Conservation (phyloP, 2,113 vertebrate species). For the Pan troglodytes region NHGRI_mPanTro3-v2.1_pri NC_072411.2:56704001-56704500, state of each 20-base stretch:
- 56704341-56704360: background rate
- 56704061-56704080: background rate
- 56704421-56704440: background rate
- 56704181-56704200: background rate
- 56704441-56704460: background rate
- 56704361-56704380: background rate
- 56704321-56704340: background rate
- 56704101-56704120: background rate
- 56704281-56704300: background rate
- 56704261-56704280: background rate
- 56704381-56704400: constrained; percentile 6
- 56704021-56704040: background rate
- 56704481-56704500: background rate
- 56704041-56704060: background rate
- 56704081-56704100: background rate
- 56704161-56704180: background rate
- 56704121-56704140: background rate
- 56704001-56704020: background rate
- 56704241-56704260: background rate
- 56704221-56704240: background rate
- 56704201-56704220: background rate
- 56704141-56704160: background rate
- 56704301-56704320: background rate
- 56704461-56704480: background rate
- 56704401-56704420: background rate